These are phyloP conservation scores for Ceyx melanurus DNA, from an alignment of 2,113 vertebrate species.

Conservation along the genomic window DNA sequence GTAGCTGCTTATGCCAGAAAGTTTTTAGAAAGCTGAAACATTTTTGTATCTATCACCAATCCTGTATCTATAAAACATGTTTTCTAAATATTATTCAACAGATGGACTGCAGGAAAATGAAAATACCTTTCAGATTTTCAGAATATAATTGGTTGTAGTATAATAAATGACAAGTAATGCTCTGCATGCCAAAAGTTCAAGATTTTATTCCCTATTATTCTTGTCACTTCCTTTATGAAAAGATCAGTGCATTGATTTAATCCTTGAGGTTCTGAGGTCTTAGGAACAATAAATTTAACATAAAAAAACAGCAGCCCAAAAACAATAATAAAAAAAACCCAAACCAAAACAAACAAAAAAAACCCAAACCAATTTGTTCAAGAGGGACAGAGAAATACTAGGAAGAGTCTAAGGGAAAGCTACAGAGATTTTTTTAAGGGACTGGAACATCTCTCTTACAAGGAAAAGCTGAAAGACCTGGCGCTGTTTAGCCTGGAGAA, in stretches of 20 bases:
- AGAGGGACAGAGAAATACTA: too few species aligned
- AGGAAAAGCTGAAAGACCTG: too few species aligned
- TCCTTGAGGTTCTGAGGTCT: background rate
- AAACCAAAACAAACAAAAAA: background rate
- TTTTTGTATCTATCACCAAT: background rate
- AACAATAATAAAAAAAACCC: background rate
- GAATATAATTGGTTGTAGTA: background rate
- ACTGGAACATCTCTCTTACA: too few species aligned
- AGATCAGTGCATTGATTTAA: background rate
- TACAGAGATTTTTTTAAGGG: too few species aligned
- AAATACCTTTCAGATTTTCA: background rate
- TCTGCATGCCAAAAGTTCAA: background rate
- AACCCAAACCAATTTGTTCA: too few species aligned
- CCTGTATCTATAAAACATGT: background rate
- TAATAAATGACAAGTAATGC: background rate
- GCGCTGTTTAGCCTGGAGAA: too few species aligned
- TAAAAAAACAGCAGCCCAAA: background rate
- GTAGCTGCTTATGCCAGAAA: background rate
- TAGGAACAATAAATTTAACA: background rate
- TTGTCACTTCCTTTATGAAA: background rate
- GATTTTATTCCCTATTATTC: background rate
- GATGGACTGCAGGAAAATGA: background rate
- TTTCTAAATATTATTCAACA: background rate
- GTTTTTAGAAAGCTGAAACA: background rate
- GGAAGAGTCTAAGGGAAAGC: too few species aligned